phyloP scores from a whole-genome alignment of 2,113 vertebrate species.

The Etia nguti region DNA sequence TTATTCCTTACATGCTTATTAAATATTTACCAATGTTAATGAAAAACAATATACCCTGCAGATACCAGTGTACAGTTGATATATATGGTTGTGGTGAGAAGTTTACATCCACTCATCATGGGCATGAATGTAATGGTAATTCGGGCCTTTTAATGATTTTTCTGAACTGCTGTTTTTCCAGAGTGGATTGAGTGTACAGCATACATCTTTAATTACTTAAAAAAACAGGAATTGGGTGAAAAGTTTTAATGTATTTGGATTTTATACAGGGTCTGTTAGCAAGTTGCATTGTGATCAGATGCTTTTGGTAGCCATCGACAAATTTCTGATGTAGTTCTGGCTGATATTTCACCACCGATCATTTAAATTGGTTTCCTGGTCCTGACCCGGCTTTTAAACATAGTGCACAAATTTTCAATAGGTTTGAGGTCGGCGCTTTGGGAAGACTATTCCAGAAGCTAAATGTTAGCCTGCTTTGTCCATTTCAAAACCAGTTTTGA shows the following conservation, averaged over 20 bases:
- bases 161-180: background rate
- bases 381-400: no score
- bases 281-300: no score
- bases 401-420: no score
- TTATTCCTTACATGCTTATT: background rate
- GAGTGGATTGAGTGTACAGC: background rate
- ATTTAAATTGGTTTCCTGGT: no score
- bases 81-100: background rate
- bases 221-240: background rate
- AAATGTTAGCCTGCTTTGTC: no score
- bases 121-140: background rate
- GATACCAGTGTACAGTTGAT: background rate
- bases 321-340: no score
- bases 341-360: no score
- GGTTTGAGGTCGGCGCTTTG: no score
- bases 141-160: background rate
- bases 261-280: background rate
- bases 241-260: background rate
- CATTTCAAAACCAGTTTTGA: no score
- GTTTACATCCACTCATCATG: background rate
- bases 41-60: background rate
- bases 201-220: background rate
- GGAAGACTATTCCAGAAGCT: no score
- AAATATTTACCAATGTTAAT: background rate
- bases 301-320: no score